Base-by-base conservation (phyloP, 2,113 vertebrate species). In the Hemichromis elongatus region DNA sequence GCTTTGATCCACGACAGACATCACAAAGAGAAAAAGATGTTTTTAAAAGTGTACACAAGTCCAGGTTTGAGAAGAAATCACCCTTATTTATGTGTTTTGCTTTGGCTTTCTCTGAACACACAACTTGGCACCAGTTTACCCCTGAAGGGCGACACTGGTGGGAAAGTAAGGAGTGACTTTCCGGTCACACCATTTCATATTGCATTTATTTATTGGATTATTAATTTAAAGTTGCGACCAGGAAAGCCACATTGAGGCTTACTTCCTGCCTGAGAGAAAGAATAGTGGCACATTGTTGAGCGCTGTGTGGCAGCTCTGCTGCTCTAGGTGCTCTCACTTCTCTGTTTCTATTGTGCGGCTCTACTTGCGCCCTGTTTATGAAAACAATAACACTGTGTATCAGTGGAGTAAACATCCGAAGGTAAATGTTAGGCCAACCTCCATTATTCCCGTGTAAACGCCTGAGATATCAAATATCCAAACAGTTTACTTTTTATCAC, bases 121-220 rank as follows among this genome's bases (percentile, higher is more conserved):
- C 33, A 50, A 47, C 77, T 73, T 86, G 85, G 83, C 83, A 47
- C 30, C 70, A 3, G 40, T 61, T 53, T 7, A 84, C 79, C 82
- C 52, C 26, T 5, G 54, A 53, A 66, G 77, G 83, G 37, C 82
- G 19, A 57, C 40, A 4, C 54, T 59, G 92, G 93, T 95, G 96
- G 96, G 95, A 96, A 96, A 95, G 86, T 79, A 88, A 61, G 81
- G 79, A 85, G 80, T 61, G 16, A 19, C 92, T 84, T 95, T 95
- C 96, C 95, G 95, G 93, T 96, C 95, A 93, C 96, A 96, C 95
- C 95, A 94, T 95, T 96, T 96, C 86, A 93, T 94, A 94, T 94
- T 86, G 24, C 91, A 86, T 95, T 95, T 96, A 96, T 96, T 96
- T 96, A 95, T 95, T 96, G 91, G 93, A 95, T 95, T 94, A 94